Evolutionary conservation across 2,113 vertebrate species (phyloP).

Genomic region (Xenopus borealis): DNA sequence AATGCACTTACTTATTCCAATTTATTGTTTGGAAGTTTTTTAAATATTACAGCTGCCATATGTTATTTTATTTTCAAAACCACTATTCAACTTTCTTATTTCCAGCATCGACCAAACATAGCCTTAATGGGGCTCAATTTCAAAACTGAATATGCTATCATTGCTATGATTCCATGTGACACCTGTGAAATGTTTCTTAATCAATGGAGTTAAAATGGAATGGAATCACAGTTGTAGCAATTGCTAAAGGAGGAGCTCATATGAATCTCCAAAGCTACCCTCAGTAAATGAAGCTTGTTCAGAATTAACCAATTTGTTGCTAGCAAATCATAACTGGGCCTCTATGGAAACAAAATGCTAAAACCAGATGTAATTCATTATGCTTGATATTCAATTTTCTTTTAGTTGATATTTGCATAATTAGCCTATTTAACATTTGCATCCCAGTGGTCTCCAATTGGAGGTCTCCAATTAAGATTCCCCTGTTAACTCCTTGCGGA

Average conservation of each 20-base stretch:
- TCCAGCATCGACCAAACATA: not conserved
- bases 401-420: no score
- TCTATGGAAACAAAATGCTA: not conserved
- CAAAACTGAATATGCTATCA: not conserved
- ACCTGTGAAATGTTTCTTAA: not conserved
- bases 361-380: not conserved
- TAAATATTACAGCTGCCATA: conserved; percentile 1
- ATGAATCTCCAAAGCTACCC: not conserved
- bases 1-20: conserved; percentile 17
- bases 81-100: not conserved
- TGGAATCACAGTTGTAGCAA: not conserved
- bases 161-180: not conserved
- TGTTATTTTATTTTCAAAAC: not conserved
- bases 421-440: no score
- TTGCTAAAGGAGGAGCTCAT: not conserved
- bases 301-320: not conserved
- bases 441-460: no score
- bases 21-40: conserved; percentile 35
- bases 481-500: no score
- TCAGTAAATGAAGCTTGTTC: not conserved
- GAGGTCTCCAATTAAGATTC: no score
- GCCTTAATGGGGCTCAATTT: not conserved
- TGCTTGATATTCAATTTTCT: not conserved
- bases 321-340: no score
- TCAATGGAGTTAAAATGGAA: not conserved